A percentile compares a stretch with the other conserved stretches of the same genome.
Conservation (phyloP, 2,888 invertebrate genomes). For the Ochropleura leucogaster region DNA sequence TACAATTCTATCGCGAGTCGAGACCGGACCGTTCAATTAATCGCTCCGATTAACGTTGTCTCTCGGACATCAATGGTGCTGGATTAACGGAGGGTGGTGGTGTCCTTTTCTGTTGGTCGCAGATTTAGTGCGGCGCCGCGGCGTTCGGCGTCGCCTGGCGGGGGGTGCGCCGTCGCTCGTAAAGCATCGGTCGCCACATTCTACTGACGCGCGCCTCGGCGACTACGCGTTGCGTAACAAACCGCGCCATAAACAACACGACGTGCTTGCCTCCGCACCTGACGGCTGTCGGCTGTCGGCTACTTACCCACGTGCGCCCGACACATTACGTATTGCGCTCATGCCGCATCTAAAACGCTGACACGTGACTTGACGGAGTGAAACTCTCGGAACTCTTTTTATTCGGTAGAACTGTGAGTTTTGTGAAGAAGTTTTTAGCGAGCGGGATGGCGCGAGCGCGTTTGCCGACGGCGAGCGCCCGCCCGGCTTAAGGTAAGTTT, state of each 20-base stretch:
- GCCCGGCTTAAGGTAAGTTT: conserved; percentile 89
- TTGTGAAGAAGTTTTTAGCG: conserved; percentile 86
- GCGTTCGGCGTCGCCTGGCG: conserved; percentile 87
- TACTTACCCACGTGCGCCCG: conserved; percentile 85
- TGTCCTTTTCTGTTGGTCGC: conserved; percentile 89
- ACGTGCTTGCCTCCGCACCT: conserved; percentile 85
- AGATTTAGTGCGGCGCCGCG: conserved; percentile 90
- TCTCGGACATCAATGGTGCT: conserved; percentile 86
- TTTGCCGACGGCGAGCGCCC: conserved; percentile 87
- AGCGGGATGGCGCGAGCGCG: conserved; percentile 87
- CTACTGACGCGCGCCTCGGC: conserved; percentile 90
- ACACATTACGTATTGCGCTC: conserved; percentile 88
- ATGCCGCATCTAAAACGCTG: conserved; percentile 87
- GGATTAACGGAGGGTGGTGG: conserved; percentile 88
- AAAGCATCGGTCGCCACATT: conserved; percentile 90
- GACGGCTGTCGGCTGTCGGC: conserved; percentile 76
- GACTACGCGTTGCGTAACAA: conserved; percentile 90
- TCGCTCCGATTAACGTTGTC: conserved; percentile 88
- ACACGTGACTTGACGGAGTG: conserved; percentile 89
- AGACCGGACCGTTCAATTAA: conserved; percentile 87
- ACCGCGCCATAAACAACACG: conserved; percentile 89
- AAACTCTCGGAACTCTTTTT: conserved; percentile 82
- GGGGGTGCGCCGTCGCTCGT: conserved; percentile 88
- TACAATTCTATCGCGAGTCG: conserved; percentile 86
- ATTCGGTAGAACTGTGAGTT: conserved; percentile 85